phyloP scores from a whole-genome alignment of 2,888 invertebrate species.

The Pollenia amentaria region DNA sequence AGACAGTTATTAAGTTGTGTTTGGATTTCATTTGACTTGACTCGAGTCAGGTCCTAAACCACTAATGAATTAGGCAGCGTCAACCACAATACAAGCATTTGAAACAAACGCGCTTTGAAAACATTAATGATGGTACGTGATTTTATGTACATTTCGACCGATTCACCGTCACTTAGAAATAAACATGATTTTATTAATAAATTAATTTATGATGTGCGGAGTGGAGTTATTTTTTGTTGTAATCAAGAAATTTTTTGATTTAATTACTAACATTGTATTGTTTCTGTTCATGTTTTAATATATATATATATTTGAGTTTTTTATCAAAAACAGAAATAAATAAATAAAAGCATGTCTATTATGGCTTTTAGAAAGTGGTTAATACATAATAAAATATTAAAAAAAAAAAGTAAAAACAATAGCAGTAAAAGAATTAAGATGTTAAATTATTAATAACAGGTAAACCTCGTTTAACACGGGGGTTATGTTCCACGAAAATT shows the following conservation, averaged over 20 bases:
- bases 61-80: not conserved
- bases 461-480: not conserved
- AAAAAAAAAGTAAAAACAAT: not conserved
- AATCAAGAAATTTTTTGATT: conserved; percentile 71
- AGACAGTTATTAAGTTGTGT: conserved; percentile 22
- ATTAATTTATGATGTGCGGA: conserved; percentile 28
- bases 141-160: conserved; percentile 46
- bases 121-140: conserved; percentile 62
- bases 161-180: not conserved
- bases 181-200: conserved; percentile 58
- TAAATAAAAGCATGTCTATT: conserved; percentile 44
- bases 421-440: conserved; percentile 55
- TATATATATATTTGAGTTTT: conserved; percentile 36
- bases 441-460: conserved; percentile 60
- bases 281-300: conserved; percentile 45
- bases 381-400: conserved; percentile 42
- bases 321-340: conserved; percentile 30
- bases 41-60: conserved; percentile 34
- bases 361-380: conserved; percentile 70
- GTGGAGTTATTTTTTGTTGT: conserved; percentile 18
- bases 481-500: no score
- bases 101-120: conserved; percentile 13
- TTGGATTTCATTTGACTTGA: conserved; percentile 30
- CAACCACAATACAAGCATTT: conserved; percentile 4
- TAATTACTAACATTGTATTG: conserved; percentile 60